Percentiles rank a stretch among this genome's conserved stretches.
Conservation (phyloP, 2,113 vertebrate genomes). For the Salvelinus alpinus region DNA sequence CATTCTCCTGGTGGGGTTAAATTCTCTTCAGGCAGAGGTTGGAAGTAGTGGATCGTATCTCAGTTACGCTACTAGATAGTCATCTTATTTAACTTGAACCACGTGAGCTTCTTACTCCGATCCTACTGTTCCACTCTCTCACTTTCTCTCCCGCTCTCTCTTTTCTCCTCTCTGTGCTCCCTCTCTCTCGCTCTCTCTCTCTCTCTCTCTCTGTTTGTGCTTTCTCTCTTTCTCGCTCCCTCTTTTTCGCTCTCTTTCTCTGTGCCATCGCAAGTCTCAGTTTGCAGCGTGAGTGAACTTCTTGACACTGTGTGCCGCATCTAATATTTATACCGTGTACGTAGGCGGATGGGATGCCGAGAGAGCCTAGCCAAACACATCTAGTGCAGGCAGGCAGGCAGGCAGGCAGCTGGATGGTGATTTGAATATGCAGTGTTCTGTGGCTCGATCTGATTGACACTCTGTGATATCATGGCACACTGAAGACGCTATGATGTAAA, state of each 20-base stretch:
- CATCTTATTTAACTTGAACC: slow-evolving; percentile 25
- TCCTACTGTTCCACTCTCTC: neutral
- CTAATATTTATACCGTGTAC: slow-evolving; percentile 43
- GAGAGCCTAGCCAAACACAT: slow-evolving; percentile 1
- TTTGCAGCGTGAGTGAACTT: slow-evolving; percentile 26
- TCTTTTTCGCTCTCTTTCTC: neutral
- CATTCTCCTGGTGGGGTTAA: slow-evolving; percentile 19
- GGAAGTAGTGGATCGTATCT: slow-evolving; percentile 34
- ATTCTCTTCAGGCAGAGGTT: neutral
- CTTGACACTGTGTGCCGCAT: slow-evolving; percentile 27
- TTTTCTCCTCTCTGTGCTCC: neutral
- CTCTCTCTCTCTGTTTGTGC: neutral
- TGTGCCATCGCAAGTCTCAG: neutral
- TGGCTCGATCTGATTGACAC: slow-evolving; percentile 37
- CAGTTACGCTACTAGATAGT: slow-evolving; percentile 29
- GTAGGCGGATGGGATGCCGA: slow-evolving; percentile 36
- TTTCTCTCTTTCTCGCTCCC: neutral
- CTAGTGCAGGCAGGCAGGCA: neutral
- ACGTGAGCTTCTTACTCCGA: neutral
- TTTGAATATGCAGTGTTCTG: slow-evolving; percentile 36
- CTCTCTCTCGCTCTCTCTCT: neutral
- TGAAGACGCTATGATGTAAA: slow-evolving; percentile 41
- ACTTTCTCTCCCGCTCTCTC: neutral
- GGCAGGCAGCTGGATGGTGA: slow-evolving; percentile 16
- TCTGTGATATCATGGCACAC: slow-evolving; percentile 7